Base-by-base conservation (phyloP, 2,888 invertebrate species). In the Colostygia pectinataria region DNA sequence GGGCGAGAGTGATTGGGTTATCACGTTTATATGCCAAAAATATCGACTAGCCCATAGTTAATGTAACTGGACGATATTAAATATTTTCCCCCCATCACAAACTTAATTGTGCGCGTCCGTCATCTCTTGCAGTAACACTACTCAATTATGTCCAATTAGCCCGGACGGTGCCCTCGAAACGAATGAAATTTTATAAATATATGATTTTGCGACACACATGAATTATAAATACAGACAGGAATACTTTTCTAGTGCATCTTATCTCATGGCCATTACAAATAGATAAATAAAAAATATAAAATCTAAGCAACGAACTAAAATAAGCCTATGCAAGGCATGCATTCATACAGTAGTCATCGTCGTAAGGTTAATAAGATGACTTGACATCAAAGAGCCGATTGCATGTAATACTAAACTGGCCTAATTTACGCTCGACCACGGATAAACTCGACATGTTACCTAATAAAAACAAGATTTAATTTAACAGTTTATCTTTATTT, bases 331-430 rank as follows among this genome's bases (percentile, higher is more conserved):
- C 20, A 13, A 34, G 24, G 33, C 36, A 37, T 39, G 23, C 25
- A 43, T 41, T 37, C 8, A 45, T 20, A 20, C 34, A 39, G 43
- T n/a, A n/a, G n/a, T n/a, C n/a, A n/a, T n/a, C n/a, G n/a, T 29
- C 41, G 23, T 31, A 32, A 45, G 44, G 45, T 53, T 45, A 33
- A 43, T 36, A 54, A 27, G 43, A 50, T 36, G 38, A 48, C 34
- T 36, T 32, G 14, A 15, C 40, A 47, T 41, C 18, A 43, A 47
- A 37, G 29, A 39, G 24, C 33, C 41, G 31, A 49, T 34, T 28
- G 15, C 50, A 43, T 53, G 28, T 47, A 31, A 46, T 40, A 24
- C 44, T 24, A 23, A 46, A 25, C 28, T 13, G 36, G 24, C 31
- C 34, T 32, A 29, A 42, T 46, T 43, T 42, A 31, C 9, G 13